phyloP scores from a whole-genome alignment of 2,797 vertebrate species.

The Linurgus olivaceus region DNA sequence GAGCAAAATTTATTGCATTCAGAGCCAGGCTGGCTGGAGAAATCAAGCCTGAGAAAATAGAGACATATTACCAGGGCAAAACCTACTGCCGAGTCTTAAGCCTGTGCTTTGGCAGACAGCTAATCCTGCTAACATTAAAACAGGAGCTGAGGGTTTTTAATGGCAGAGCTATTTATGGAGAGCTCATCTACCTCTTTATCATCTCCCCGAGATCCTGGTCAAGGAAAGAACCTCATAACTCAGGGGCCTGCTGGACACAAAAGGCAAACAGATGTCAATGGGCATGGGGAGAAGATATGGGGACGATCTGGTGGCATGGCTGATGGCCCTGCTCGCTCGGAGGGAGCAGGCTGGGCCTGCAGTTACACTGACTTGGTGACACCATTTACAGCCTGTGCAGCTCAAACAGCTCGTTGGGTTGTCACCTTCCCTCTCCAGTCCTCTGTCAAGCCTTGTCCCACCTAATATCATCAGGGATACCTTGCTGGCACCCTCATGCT shows the following conservation, averaged over 20 bases:
- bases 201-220: neutral
- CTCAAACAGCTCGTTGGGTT: neutral
- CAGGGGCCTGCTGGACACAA: neutral
- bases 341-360: neutral
- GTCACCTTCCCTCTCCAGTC: neutral
- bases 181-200: slow-evolving; percentile 27
- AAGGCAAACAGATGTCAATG: slow-evolving; percentile 38
- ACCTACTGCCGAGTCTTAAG: neutral
- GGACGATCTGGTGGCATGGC: neutral
- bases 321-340: rapidly evolving
- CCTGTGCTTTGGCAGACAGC: neutral
- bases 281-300: neutral
- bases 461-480: neutral
- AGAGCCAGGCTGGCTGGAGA: slow-evolving; percentile 26
- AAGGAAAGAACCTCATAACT: neutral
- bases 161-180: slow-evolving; percentile 54
- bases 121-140: slow-evolving; percentile 46
- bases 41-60: slow-evolving; percentile 58
- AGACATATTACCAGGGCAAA: slow-evolving; percentile 57
- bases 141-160: slow-evolving; percentile 26
- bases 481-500: rapidly evolving
- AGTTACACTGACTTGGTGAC: rapidly evolving
- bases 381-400: neutral
- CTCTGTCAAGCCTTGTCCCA: neutral
- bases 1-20: slow-evolving; percentile 43